Percentiles rank a stretch among this genome's conserved stretches.
phyloP scores from a whole-genome alignment of 2,113 vertebrate species.

The Stomatorhinus ivindoensis region DNA sequence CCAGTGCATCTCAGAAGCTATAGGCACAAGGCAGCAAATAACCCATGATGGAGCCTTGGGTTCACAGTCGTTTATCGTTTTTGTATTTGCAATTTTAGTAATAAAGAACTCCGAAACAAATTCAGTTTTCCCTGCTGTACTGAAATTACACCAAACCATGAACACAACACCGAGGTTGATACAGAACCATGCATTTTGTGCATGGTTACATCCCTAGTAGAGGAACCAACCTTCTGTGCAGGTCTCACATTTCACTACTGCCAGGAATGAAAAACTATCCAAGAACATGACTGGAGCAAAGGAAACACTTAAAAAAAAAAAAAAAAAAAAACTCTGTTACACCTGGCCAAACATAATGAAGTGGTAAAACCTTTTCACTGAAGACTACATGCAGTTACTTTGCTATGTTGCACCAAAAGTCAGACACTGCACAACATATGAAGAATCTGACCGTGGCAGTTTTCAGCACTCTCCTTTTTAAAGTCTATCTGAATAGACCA shows the following conservation, averaged over 20 bases:
- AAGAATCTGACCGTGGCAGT: background rate
- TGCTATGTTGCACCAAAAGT: background rate
- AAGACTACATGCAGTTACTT: background rate
- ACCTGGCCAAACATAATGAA: background rate
- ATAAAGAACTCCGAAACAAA: background rate
- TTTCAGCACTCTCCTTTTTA: background rate
- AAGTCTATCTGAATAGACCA: background rate
- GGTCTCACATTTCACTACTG: background rate
- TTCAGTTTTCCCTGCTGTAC: background rate
- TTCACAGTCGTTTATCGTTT: background rate
- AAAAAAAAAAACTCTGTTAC: background rate
- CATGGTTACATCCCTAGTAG: background rate
- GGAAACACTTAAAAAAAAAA: background rate
- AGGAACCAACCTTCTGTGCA: background rate
- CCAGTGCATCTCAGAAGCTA: background rate
- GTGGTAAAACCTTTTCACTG: background rate
- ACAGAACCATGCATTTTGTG: background rate
- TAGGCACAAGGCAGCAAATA: background rate
- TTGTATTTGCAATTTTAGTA: background rate
- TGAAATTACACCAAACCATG: background rate
- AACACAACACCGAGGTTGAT: background rate
- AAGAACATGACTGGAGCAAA: background rate
- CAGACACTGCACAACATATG: background rate
- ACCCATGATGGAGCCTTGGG: background rate
- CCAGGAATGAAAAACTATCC: slow-evolving; percentile 1